A percentile compares a stretch with the other conserved stretches of the same genome.
These are phyloP conservation scores for Leuctra nigra DNA, from an alignment of 2,888 invertebrate genomes.

Conservation along the genomic window DNA sequence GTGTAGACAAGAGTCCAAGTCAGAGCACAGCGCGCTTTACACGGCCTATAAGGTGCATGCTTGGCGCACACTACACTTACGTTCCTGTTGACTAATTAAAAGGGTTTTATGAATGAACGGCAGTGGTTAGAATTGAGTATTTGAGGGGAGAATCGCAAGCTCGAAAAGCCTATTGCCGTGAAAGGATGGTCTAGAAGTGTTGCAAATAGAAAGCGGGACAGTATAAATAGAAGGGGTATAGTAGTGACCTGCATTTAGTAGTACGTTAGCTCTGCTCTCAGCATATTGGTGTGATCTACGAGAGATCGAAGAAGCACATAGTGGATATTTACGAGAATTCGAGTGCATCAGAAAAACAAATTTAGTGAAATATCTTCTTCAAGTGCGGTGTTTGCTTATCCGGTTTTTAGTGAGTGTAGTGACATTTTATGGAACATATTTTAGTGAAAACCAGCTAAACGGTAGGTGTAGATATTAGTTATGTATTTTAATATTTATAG, in stretches of 20 bases:
- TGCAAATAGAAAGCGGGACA: constrained; percentile 23
- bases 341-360: too few species aligned
- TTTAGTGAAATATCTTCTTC: too few species aligned
- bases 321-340: too few species aligned
- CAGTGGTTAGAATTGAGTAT: background rate
- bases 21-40: too few species aligned
- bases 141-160: background rate
- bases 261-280: constrained; percentile 4
- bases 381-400: too few species aligned
- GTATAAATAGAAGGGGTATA: constrained; percentile 21
- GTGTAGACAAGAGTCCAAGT: too few species aligned
- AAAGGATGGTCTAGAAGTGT: constrained; percentile 8
- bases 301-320: too few species aligned
- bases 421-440: constrained; percentile 1
- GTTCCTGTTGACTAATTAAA: background rate
- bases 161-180: background rate
- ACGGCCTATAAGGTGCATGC: too few species aligned
- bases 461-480: too few species aligned
- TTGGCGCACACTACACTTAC: background rate
- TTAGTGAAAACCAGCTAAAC: background rate
- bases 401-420: background rate
- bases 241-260: constrained; percentile 26
- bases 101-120: background rate
- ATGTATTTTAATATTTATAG: too few species aligned
- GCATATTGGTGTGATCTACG: background rate